These are phyloP conservation scores for Thamnophis elegans DNA, from an alignment of 2,797 vertebrate genomes.

Conservation along the genomic window DNA sequence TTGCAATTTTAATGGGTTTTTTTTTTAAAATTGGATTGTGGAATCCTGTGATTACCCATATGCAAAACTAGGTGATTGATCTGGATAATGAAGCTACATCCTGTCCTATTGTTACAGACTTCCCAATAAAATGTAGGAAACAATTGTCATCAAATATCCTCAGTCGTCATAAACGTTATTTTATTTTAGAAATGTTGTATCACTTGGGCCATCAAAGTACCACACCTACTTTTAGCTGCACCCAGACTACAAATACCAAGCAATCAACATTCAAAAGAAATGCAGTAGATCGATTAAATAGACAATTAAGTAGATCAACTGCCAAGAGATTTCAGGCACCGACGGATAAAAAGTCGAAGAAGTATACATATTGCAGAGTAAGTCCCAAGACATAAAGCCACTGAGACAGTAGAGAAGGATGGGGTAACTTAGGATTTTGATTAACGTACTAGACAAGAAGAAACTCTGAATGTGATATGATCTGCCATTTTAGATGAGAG, in stretches of 20 bases:
- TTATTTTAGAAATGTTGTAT: not conserved
- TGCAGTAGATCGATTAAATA: not conserved
- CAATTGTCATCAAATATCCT: not conserved
- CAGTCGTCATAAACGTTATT: not conserved
- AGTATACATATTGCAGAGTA: not conserved
- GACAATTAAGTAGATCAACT: no score
- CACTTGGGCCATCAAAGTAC: no score
- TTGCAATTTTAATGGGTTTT: not conserved
- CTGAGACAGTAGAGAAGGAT: no score
- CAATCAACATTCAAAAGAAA: not conserved
- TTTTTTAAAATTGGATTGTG: not conserved
- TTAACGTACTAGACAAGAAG: not conserved
- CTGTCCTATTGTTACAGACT: not conserved
- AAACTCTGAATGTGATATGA: not conserved
- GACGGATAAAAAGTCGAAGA: no score
- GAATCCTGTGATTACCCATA: not conserved
- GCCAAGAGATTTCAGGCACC: no score
- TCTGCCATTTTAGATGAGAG: not conserved
- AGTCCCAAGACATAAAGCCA: not conserved
- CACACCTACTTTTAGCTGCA: not conserved
- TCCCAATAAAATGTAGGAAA: slow-evolving; percentile 23
- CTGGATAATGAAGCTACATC: not conserved
- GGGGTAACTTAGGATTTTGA: no score
- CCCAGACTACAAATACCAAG: not conserved
- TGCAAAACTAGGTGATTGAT: not conserved